Base-by-base conservation (phyloP, 1,140 invertebrate species). In the Plodia interpunctella region DNA sequence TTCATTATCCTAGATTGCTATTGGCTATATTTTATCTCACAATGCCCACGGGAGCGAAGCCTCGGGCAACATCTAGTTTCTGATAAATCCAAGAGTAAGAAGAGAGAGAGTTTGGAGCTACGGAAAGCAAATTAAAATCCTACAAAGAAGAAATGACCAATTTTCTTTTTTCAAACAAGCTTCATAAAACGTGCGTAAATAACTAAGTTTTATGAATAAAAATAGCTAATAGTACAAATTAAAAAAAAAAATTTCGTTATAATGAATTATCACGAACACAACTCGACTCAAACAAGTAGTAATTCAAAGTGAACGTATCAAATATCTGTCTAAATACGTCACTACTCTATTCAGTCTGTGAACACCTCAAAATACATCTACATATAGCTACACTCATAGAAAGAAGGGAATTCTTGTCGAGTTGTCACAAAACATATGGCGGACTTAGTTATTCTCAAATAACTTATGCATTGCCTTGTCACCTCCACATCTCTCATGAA, bases 301-400 rank as follows among this genome's bases (percentile, higher is more conserved):
- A 70, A 30, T 49, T 19, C 49, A n/a, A 44, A 44, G 8, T 4
- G 53, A 13, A 53, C 57, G 66, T 66, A 62, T 68, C 66, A 63
- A 62, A 68, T 72, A 63, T 72, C 69, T 56, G 59, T 68, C 57
- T 50, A 25, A 51, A 62, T 52, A 51, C 38, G 57, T 32, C 57
- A 53, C 50, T 53, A 19, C 3, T 4, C 38, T 65, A 51, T 56
- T 58, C 35, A 32, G 25, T 53, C 44, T 11, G 32, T 20, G 51
- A 52, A 49, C n/a, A 50, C 11, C 62, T 32, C 25, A 59, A 60
- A 60, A 60, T 60, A 60, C 44, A 21, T 11, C 55, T 13, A 11
- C 25, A 15, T 38, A 6, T 8, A 44, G 32, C 38, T 44, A 44
- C 38, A 3, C 13, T 44, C 10, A 15, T n/a, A 15, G 15, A 44